A percentile compares a stretch with the other conserved stretches of the same genome.
Evolutionary conservation across 2,113 vertebrate species (phyloP).

Genomic region (Hymenochirus boettgeri): DNA sequence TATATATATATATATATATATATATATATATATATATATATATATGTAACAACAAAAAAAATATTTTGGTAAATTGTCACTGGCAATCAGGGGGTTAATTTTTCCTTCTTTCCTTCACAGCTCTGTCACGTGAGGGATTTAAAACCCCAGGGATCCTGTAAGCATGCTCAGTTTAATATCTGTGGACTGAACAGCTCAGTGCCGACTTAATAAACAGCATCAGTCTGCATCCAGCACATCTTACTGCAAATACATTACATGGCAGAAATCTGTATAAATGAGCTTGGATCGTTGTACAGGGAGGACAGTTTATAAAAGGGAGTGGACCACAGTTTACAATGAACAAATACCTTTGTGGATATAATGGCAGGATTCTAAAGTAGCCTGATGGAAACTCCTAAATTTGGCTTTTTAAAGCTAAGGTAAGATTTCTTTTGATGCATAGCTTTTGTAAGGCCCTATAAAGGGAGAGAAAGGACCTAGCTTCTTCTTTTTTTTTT

Average conservation of each 20-base stretch:
- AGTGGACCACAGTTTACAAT: not conserved
- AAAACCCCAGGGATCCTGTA: constrained; percentile 29
- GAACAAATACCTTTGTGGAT: not conserved
- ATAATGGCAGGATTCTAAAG: no score
- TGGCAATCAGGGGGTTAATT: constrained; percentile 25
- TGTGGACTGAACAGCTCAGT: constrained; percentile 19
- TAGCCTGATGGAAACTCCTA: no score
- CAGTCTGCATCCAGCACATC: constrained; percentile 17
- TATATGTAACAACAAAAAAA: no score
- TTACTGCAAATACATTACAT: no score
- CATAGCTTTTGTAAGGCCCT: no score
- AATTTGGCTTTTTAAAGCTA: no score
- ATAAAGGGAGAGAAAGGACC: no score
- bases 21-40: no score
- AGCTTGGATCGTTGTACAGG: not conserved
- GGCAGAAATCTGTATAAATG: not conserved
- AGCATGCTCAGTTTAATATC: constrained; percentile 30
- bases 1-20: no score
- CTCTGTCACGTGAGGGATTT: constrained; percentile 22
- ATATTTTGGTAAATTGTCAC: no score
- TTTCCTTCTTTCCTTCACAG: constrained; percentile 30
- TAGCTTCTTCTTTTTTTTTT: no score
- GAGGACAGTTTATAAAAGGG: not conserved
- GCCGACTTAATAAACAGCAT: constrained; percentile 20
- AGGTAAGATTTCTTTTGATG: no score